These are phyloP conservation scores for Hyles vespertilio DNA, from an alignment of 1,140 invertebrate genomes.

Conservation along the genomic window DNA sequence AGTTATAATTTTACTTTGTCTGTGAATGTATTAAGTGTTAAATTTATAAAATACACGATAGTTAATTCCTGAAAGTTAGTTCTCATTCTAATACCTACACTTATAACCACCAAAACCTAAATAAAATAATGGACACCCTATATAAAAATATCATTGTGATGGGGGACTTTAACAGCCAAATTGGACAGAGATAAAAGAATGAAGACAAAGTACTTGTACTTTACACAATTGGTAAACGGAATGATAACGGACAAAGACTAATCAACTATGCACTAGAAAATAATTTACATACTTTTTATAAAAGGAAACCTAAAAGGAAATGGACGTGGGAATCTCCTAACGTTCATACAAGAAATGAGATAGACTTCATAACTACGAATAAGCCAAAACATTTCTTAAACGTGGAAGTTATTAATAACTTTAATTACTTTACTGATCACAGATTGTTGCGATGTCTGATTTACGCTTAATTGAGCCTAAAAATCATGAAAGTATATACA, in stretches of 20 bases:
- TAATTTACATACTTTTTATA: constrained; percentile 5
- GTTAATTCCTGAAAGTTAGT: no score
- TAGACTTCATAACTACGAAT: constrained; percentile 34
- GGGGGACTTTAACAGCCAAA: constrained; percentile 14
- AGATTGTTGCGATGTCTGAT: constrained; percentile 25
- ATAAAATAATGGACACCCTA: constrained; percentile 2
- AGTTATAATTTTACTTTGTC: no score
- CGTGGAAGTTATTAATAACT: constrained; percentile 9
- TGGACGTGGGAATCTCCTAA: constrained; percentile 16
- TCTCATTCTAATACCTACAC: no score
- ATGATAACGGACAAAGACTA: constrained; percentile 8
- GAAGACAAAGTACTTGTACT: constrained; percentile 14
- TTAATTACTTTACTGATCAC: constrained; percentile 30
- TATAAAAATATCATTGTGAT: constrained; percentile 16
- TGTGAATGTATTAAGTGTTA: no score
- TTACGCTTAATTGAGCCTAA: constrained; percentile 16
- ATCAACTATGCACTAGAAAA: constrained; percentile 5
- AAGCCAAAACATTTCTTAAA: constrained; percentile 30
- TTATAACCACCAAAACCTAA: no score
- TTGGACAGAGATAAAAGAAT: constrained; percentile 3
- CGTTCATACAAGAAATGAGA: constrained; percentile 26
- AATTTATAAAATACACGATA: no score
- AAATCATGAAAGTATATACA: constrained; percentile 18
- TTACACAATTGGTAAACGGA: constrained; percentile 5
- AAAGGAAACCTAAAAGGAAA: constrained; percentile 20